phyloP scores from a whole-genome alignment of 2,113 vertebrate species.

The Anarhynchus alexandrinus region DNA sequence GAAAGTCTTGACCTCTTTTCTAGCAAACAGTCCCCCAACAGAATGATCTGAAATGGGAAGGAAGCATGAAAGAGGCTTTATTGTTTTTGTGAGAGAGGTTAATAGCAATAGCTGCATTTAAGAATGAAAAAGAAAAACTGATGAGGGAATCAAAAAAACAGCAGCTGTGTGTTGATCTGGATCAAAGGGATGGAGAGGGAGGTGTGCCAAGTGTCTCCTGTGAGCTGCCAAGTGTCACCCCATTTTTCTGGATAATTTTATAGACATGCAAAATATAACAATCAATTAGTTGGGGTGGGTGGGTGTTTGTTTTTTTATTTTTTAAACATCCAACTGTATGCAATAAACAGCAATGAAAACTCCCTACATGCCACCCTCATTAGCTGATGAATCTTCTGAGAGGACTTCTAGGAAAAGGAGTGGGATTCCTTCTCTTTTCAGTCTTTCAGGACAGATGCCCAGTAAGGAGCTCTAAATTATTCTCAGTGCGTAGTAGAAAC shows the following conservation, averaged over 20 bases:
- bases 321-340: neutral
- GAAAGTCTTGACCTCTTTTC: neutral
- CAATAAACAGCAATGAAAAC: neutral
- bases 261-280: neutral
- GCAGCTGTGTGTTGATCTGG: neutral
- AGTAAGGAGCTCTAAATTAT: neutral
- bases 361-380: neutral
- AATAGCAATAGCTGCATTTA: neutral
- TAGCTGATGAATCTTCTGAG: neutral
- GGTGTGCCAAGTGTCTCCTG: neutral
- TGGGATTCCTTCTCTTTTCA: neutral
- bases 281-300: neutral
- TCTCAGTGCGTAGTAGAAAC: neutral
- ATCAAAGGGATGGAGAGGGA: neutral
- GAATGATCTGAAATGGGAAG: neutral
- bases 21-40: neutral
- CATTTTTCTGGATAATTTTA: neutral
- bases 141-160: neutral
- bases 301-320: neutral
- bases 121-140: neutral
- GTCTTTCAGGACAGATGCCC: neutral
- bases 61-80: slow-evolving; percentile 9
- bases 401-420: neutral
- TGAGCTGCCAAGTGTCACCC: neutral
- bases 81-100: neutral